phyloP scores from a whole-genome alignment of 2,888 invertebrate genomes.

The Drosophila robusta region DNA sequence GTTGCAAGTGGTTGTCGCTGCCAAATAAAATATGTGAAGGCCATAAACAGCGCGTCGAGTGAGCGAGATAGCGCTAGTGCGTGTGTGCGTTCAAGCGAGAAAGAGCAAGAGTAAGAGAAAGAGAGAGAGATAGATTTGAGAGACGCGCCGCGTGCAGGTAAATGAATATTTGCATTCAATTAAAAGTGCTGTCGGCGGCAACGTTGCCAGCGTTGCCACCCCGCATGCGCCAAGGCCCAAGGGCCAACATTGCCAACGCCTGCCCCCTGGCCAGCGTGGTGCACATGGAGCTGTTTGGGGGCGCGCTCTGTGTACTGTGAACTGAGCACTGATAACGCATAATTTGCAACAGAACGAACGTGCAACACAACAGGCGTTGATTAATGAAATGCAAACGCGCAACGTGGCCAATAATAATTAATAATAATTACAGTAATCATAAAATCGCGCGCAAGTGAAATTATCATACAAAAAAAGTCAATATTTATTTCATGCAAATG shows the following conservation, averaged over 20 bases:
- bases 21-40: slow-evolving; percentile 51
- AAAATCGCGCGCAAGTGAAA: slow-evolving; percentile 34
- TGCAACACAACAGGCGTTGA: slow-evolving; percentile 25
- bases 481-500: slow-evolving; percentile 32
- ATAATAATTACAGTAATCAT: slow-evolving; percentile 56
- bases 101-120: slow-evolving; percentile 9
- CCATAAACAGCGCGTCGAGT: slow-evolving; percentile 6
- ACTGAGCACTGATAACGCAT: slow-evolving; percentile 45
- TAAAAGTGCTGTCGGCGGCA: slow-evolving; percentile 66
- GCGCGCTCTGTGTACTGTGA: slow-evolving; percentile 12
- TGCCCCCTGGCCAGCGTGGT: slow-evolving; percentile 26
- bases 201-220: slow-evolving; percentile 48
- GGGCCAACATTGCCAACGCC: slow-evolving; percentile 46
- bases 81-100: neutral
- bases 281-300: slow-evolving; percentile 29
- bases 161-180: slow-evolving; percentile 69
- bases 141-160: slow-evolving; percentile 41
- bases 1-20: slow-evolving; percentile 24
- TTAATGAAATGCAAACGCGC: slow-evolving; percentile 64
- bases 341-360: slow-evolving; percentile 21
- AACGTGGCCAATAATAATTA: slow-evolving; percentile 67
- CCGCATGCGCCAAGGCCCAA: slow-evolving; percentile 34
- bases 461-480: slow-evolving; percentile 17
- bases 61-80: neutral
- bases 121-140: neutral